Base-by-base conservation (phyloP, 2,113 vertebrate genomes). In the Scophthalmus maximus region DNA sequence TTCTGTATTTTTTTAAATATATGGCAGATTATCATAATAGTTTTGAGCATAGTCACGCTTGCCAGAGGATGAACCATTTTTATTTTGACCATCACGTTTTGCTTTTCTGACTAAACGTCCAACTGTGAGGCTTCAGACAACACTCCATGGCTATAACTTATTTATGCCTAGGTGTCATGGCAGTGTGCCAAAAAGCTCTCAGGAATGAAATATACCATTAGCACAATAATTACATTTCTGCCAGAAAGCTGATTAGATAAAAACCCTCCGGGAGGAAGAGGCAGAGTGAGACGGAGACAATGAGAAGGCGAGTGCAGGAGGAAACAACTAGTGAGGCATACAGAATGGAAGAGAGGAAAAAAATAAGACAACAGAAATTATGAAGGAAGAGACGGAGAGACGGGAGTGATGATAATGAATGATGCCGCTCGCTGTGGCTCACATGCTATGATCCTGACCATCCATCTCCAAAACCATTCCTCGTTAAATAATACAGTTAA, bases 401-500 rank as follows among this genome's bases (percentile, higher is more conserved):
- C 73, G 32, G 29, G 34, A 34, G 44, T n/a, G 64, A 55, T 30
- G 63, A 83, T 69, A 75, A 78, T 38, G 29, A 82, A 87, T 56
- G 67, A 14, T 46, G 56, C 27, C 25, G 44, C 40, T 38, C 4
- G 10, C 47, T 60, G 55, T 6, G 30, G 66, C 75, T 67, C 38
- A 14, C 29, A 23, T 5, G 4, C 44, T 9, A 12, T 5, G 1
- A 76, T 84, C 73, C 61, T 2, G 47, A 32, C 79, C 67, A 70
- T 78, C 71, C 82, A 62, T 68, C 52, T 38, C 60, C 63, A 6
- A 18, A 26, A 78, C 67, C 26, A 5, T 30, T 72, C 71, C 62
- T 42, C 32, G 6, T 82, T 84, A 73, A 87, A 87, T 81, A 87
- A 84, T 82, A 78, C 64, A 85, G 79, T 67, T 62, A 52, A 79